Evolutionary conservation across 1,140 invertebrate species (phyloP).

Genomic region (Anthonomus grandis): DNA sequence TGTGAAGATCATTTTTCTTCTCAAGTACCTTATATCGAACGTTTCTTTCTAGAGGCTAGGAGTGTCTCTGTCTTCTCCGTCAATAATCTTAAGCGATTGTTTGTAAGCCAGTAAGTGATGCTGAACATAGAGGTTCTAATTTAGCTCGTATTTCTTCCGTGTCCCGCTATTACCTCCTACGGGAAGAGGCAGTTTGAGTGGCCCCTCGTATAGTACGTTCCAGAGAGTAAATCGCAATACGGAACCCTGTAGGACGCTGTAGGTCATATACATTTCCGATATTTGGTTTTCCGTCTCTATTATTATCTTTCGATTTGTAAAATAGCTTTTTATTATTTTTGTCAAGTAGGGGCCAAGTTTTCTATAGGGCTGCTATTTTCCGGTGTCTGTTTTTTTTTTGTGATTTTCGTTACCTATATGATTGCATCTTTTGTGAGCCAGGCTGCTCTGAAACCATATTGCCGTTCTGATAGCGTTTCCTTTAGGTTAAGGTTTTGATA

Average conservation of each 20-base stretch:
- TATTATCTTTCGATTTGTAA: slow-evolving; percentile 2
- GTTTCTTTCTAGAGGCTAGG: slow-evolving; percentile 24
- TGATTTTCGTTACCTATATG: slow-evolving; percentile 14
- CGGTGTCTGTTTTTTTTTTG: slow-evolving; percentile 1
- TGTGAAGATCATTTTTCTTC: slow-evolving; percentile 11
- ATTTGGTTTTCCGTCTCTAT: background rate
- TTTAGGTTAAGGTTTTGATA: slow-evolving; percentile 9
- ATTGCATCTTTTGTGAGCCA: slow-evolving; percentile 42
- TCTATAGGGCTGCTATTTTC: background rate
- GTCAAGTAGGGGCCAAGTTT: slow-evolving; percentile 11
- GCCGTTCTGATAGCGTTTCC: slow-evolving; percentile 26
- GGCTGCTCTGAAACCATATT: slow-evolving; percentile 43
- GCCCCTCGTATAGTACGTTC: slow-evolving; percentile 48
- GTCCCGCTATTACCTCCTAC: slow-evolving; percentile 25
- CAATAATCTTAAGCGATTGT: slow-evolving; percentile 26
- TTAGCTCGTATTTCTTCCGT: slow-evolving; percentile 4
- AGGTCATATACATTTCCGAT: background rate
- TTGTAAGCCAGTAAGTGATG: slow-evolving; percentile 23
- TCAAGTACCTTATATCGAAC: background rate
- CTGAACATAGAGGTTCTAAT: slow-evolving; percentile 7
- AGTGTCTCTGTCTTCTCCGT: slow-evolving; percentile 34
- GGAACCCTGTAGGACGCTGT: slow-evolving; percentile 51
- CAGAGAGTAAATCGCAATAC: slow-evolving; percentile 48
- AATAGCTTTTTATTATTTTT: slow-evolving; percentile 9
- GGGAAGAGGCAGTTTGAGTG: slow-evolving; percentile 35